Conservation (phyloP, 2,888 invertebrate species). For the Mimas tiliae region DNA sequence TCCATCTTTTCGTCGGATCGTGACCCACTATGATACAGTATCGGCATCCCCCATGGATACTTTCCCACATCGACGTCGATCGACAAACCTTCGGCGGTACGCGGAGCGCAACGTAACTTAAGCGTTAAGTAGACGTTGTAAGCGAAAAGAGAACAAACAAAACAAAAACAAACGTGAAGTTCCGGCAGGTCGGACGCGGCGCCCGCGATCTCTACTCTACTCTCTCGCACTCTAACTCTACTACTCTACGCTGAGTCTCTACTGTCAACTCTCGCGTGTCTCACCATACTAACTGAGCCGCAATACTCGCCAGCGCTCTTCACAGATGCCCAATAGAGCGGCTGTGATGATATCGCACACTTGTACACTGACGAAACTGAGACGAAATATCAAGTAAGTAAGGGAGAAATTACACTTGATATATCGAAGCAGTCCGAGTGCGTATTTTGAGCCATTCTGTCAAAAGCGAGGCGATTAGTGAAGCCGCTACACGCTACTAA, state of each 20-base stretch:
- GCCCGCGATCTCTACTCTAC: slow-evolving; percentile 35
- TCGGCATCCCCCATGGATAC: slow-evolving; percentile 62
- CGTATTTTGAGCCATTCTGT: not conserved
- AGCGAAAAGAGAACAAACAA: slow-evolving; percentile 81
- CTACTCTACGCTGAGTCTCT: not conserved
- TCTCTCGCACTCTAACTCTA: slow-evolving; percentile 22
- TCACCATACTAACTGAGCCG: not conserved
- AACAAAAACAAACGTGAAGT: slow-evolving; percentile 80
- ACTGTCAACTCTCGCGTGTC: not conserved
- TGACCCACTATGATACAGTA: slow-evolving; percentile 60
- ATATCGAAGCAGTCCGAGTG: not conserved
- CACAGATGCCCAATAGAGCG: not conserved
- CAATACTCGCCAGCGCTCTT: not conserved
- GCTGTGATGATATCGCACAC: not conserved
- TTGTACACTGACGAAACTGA: not conserved
- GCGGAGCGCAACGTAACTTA: slow-evolving; percentile 64
- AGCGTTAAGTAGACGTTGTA: slow-evolving; percentile 61
- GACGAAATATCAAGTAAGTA: not conserved
- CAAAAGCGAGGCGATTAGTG: not conserved
- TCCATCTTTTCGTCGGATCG: slow-evolving; percentile 66
- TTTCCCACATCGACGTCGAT: slow-evolving; percentile 61
- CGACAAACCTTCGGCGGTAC: slow-evolving; percentile 58
- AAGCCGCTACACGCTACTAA: not conserved
- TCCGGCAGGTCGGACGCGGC: slow-evolving; percentile 55
- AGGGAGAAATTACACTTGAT: not conserved